Evolutionary conservation across 2,797 vertebrate genomes (phyloP).

Genomic region (Thripadectes ignobilis): DNA sequence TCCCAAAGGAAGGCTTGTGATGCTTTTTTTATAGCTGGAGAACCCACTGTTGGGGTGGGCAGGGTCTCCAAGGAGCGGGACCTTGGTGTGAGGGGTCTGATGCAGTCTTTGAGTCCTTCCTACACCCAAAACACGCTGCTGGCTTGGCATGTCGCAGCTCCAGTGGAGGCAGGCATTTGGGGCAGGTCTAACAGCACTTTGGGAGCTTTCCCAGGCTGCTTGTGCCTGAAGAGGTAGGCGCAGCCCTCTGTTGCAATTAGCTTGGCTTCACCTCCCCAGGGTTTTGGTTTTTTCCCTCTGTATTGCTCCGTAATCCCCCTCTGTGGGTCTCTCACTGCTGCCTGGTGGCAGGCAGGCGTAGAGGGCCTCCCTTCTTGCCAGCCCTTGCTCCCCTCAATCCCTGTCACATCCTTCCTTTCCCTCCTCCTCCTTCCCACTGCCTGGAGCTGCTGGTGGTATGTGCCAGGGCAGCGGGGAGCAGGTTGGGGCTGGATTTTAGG

Average conservation of each 20-base stretch:
- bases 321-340: rapidly evolving
- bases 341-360: not conserved
- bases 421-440: not conserved
- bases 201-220: not conserved
- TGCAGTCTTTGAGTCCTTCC: rapidly evolving
- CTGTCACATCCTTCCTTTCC: not conserved
- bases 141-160: rapidly evolving
- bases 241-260: not conserved
- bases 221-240: rapidly evolving
- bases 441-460: rapidly evolving
- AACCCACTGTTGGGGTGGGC: rapidly evolving
- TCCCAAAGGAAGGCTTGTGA: not conserved
- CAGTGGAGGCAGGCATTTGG: rapidly evolving
- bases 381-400: not conserved
- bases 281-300: no score
- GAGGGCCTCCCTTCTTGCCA: not conserved
- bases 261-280: not conserved
- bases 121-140: rapidly evolving
- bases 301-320: not conserved
- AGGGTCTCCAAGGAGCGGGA: not conserved
- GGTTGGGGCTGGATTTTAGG: slow-evolving; percentile 25
- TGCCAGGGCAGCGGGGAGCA: not conserved
- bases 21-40: not conserved
- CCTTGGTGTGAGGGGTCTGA: rapidly evolving
- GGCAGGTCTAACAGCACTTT: not conserved